Conservation (phyloP, 2,797 vertebrate genomes). For the Malurus leucopterus region DNA sequence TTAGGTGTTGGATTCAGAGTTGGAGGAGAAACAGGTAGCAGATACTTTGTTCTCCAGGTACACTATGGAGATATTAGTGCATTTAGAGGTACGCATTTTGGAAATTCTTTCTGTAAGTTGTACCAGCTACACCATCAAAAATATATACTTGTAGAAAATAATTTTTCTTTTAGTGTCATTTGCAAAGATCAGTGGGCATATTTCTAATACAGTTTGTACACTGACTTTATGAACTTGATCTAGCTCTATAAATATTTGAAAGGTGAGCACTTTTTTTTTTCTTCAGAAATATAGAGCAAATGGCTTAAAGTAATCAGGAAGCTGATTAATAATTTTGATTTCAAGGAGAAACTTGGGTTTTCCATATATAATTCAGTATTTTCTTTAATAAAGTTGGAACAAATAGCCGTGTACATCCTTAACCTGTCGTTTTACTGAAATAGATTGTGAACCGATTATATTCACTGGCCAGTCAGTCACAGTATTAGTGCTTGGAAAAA, state of each 20-base stretch:
- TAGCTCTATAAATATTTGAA: background rate
- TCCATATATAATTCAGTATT: background rate
- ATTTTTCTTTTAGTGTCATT: background rate
- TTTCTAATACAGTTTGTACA: background rate
- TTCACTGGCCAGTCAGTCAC: background rate
- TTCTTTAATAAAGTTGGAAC: background rate
- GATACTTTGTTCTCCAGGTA: constrained; percentile 92
- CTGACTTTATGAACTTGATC: background rate
- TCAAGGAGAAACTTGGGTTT: background rate
- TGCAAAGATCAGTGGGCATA: background rate
- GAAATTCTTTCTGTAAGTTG: background rate
- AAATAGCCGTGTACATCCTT: background rate
- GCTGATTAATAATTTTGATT: background rate
- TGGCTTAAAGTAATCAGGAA: background rate
- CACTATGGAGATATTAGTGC: constrained; percentile 90
- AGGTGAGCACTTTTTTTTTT: background rate
- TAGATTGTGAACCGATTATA: background rate
- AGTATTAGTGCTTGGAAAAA: background rate
- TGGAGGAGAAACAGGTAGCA: constrained; percentile 82
- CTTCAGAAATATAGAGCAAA: background rate
- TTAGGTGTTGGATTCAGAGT: constrained; percentile 93
- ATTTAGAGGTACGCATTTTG: constrained; percentile 83
- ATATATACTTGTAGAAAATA: background rate
- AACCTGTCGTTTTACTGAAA: background rate
- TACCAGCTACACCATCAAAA: background rate